These are phyloP conservation scores for Tangachromis dhanisi DNA, from an alignment of 2,113 vertebrate species.

Conservation along the genomic window DNA sequence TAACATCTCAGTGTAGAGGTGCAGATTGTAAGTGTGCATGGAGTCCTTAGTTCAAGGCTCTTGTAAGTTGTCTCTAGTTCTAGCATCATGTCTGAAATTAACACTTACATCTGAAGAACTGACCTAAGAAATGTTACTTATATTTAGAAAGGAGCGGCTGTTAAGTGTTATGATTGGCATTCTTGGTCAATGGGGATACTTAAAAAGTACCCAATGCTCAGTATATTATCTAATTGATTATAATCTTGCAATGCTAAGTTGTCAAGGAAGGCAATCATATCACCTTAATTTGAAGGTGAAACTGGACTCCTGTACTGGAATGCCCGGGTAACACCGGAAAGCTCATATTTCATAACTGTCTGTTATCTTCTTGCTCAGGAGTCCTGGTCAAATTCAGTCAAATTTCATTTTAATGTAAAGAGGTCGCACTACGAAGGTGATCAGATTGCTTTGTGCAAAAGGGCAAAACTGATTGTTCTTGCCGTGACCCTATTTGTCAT, in stretches of 20 bases:
- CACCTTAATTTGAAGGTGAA: background rate
- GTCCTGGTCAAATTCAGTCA: background rate
- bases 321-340: background rate
- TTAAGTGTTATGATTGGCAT: background rate
- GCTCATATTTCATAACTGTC: background rate
- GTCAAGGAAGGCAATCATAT: background rate
- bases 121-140: background rate
- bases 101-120: background rate
- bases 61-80: background rate
- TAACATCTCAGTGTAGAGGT: background rate
- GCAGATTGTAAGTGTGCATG: background rate
- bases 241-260: background rate
- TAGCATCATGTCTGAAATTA: background rate
- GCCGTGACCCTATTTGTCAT: background rate
- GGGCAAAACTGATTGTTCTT: background rate
- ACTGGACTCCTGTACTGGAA: background rate
- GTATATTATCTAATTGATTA: background rate
- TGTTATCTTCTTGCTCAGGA: background rate
- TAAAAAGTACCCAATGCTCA: background rate
- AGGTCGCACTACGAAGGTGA: background rate
- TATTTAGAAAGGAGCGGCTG: background rate
- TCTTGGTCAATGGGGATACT: background rate
- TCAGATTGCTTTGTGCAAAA: background rate
- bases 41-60: background rate
- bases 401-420: background rate